These are phyloP conservation scores for Himalopsyche anomala DNA, from an alignment of 2,888 invertebrate species.

Conservation along the genomic window DNA sequence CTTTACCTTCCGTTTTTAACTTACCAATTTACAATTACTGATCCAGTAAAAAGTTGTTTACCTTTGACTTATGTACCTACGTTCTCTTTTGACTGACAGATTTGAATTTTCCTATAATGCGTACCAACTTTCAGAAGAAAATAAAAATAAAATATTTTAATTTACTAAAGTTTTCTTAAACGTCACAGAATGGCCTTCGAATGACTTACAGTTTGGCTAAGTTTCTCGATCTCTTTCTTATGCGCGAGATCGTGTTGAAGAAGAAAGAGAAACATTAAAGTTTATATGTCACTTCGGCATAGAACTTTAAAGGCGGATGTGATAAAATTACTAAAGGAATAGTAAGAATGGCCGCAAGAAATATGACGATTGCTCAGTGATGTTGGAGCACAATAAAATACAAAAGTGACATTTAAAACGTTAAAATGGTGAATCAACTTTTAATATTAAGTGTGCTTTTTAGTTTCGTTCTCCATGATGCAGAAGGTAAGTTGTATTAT, in stretches of 20 bases:
- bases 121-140: constrained; percentile 18
- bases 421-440: constrained; percentile 54
- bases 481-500: constrained; percentile 49
- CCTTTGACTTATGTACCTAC: too few species aligned
- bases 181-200: constrained; percentile 21
- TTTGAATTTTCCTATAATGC: not conserved
- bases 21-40: too few species aligned
- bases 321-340: constrained; percentile 9
- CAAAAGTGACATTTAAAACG: constrained; percentile 1
- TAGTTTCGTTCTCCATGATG: constrained; percentile 49
- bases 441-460: constrained; percentile 51
- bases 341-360: constrained; percentile 31
- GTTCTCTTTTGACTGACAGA: too few species aligned
- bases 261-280: not conserved
- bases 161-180: not conserved
- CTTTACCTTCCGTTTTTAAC: too few species aligned
- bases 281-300: not conserved
- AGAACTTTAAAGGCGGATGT: constrained; percentile 25
- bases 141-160: not conserved
- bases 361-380: constrained; percentile 16
- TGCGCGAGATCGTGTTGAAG: not conserved
- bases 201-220: not conserved
- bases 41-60: too few species aligned
- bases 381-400: constrained; percentile 8
- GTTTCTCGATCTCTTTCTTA: constrained; percentile 4